Base-by-base conservation (phyloP, 2,888 invertebrate species). In the Nomada fabriciana region DNA sequence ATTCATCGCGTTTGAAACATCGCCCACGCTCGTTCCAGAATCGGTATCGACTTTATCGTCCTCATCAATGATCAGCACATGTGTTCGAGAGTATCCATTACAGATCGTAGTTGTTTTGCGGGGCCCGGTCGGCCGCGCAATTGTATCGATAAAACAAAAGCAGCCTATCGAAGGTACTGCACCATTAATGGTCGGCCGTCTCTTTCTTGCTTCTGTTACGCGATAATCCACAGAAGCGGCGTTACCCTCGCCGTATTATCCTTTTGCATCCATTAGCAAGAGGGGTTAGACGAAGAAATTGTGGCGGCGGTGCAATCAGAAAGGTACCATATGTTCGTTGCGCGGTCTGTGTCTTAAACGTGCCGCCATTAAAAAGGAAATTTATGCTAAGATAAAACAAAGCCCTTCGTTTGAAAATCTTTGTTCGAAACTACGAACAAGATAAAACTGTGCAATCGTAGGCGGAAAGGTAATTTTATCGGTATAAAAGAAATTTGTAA, bases 111-210 rank as follows among this genome's bases (percentile, higher is more conserved):
- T 86, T 72, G 80, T 83, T 87, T 88, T 72, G 68, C 73, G 59
- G 76, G 77, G 77, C 52, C 50, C 74, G 77, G 75, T 47, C 50
- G 57, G 65, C 60, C 71, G 76, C 67, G 88, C 89, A 88, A 88
- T 88, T 86, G 88, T 88, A 89, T 80, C 88, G 88, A 88, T 89
- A 88, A 88, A 88, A 88, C 89, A 88, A 89, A 88, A 83, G 77
- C 79, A 55, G 61, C 74, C 82, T 86, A 86, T 89, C 89, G 82
- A 76, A 60, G 71, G 84, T 81, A 87, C 80, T 67, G 83, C 68
- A 64, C 89, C 88, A 81, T 84, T 89, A 89, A 88, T 88, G 88
- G 88, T 82, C 80, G 71, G 76, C 78, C 82, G 70, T 81, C 79
- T 79, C 80, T 80, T 86, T 80, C 89, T 83, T 82, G 86, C 88